Base-by-base conservation (phyloP, 1,140 invertebrate genomes). In the Metopolophium dirhodum region DNA sequence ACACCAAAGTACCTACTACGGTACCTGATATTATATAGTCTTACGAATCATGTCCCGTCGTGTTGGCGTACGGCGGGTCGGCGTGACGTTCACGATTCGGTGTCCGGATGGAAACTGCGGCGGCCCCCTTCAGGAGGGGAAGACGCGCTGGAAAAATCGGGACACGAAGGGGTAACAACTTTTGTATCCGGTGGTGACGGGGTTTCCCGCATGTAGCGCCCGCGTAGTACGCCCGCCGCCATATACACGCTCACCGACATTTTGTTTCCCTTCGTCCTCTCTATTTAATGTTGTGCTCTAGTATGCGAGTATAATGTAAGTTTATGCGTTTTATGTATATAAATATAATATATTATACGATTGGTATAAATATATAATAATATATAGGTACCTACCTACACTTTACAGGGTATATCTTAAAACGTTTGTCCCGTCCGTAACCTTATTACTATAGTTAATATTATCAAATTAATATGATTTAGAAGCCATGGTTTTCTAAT, bases 111-210 rank as follows among this genome's bases (percentile, higher is more conserved):
- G 22, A 91, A 77, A 91, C 61, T 77, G 90, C 61, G 90, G 41
- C 57, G 45, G 26, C 23, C 37, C 37, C 22, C 45, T 23, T 35
- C 41, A 41, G 68, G 41, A 61, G 22, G 54, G 89, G 37, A 30
- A 35, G 89, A 82, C 57, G 57, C 8, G 61, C 61, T 26, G 61
- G 35, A 90, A 90, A 90, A 90, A 90, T 45, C 88, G 35, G 88
- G 37, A 90, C 90, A 26, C 82, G 37, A 92, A 92, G 91, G 68
- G 91, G 91, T 85, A 54, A 83, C 77, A 51, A 92, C 91, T 85
- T 92, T 92, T 41, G 77, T 92, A 85, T 85, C 77, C 77, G 77
- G 91, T 37, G 91, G 91, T 92, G 77, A 92, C 91, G 45, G 82
- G 68, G 91, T 92, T 85, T 47, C n/a, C 68, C 89, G 82, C 89